Base-by-base conservation (phyloP, 2,797 vertebrate species). In the Hybognathus amarus region DNA sequence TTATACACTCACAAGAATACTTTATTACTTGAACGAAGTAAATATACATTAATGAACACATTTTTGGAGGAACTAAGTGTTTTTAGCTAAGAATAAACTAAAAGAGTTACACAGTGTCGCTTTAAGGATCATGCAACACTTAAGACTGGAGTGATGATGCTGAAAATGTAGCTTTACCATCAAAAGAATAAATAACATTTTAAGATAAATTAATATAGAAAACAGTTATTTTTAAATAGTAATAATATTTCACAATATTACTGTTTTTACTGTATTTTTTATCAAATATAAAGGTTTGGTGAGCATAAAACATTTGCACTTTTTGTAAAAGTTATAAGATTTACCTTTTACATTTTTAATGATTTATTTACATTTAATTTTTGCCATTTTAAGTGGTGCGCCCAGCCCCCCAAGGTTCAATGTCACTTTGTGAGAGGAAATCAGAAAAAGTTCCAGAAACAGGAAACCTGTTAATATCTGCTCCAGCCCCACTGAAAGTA, bases 361-460 rank as follows among this genome's bases (percentile, higher is more conserved):
- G 13, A 42, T 33, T 20, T 2, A 27, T 18, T 24, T 20, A 24
- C 1, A 10, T 52, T 66, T 9, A 1, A 18, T 40, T 69, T 52
- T n/a, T 56, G 22, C 56, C n/a, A 69, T 88, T 40, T 87, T 30
- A 82, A 95, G 93, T 91, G 69, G 45, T 91, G 18, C 89, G 89
- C 80, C 92, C 89, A 0, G 90, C 91, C 38, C 89, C 90, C 71
- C 93, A 92, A 30, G 90, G 91, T 84, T 89, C 89, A 5, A 86
- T 88, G 74, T 90, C 91, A 27, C 88, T 89, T 47, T 90, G 90
- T 67, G 87, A 87, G 70, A 86, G 80, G 73, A 88, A 38, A 80
- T 18, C 61, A 22, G 85, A 89, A 52, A 87, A 87, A 8, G 87
- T 77, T 24, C 77, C 86, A 4, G 86, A 89, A 50, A 67, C 79